A percentile compares a stretch with the other conserved stretches of the same genome.
phyloP scores from a whole-genome alignment of 2,797 vertebrate species.

The Vireo griseus region DNA sequence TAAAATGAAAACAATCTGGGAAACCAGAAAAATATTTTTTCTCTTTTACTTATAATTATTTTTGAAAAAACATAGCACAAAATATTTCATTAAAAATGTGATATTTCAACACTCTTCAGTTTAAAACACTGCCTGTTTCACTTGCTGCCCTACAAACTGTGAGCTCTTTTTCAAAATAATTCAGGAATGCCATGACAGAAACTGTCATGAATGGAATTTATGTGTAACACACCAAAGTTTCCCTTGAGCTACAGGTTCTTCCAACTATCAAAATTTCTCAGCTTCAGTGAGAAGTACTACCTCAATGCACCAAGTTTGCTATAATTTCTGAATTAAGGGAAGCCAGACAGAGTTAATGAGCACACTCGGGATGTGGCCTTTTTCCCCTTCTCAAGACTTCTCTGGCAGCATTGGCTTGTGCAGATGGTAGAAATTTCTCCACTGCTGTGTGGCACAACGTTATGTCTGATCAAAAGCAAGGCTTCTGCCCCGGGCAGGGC shows the following conservation, averaged over 20 bases:
- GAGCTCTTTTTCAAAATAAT: background rate
- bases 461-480: background rate
- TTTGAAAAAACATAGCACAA: background rate
- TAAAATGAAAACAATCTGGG: background rate
- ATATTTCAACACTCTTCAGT: background rate
- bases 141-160: background rate
- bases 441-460: background rate
- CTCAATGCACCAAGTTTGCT: background rate
- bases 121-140: background rate
- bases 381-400: background rate
- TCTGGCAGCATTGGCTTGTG: background rate
- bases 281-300: background rate
- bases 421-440: background rate
- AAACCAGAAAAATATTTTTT: background rate
- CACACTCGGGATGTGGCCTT: background rate
- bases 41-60: background rate
- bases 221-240: background rate
- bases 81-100: background rate
- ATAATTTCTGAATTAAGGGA: constrained; percentile 1
- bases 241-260: background rate
- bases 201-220: background rate
- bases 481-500: background rate
- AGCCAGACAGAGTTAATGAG: background rate
- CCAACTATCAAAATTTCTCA: background rate
- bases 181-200: background rate